These are phyloP conservation scores for Syrrhaptes paradoxus DNA, from an alignment of 2,113 vertebrate genomes.

Conservation along the genomic window DNA sequence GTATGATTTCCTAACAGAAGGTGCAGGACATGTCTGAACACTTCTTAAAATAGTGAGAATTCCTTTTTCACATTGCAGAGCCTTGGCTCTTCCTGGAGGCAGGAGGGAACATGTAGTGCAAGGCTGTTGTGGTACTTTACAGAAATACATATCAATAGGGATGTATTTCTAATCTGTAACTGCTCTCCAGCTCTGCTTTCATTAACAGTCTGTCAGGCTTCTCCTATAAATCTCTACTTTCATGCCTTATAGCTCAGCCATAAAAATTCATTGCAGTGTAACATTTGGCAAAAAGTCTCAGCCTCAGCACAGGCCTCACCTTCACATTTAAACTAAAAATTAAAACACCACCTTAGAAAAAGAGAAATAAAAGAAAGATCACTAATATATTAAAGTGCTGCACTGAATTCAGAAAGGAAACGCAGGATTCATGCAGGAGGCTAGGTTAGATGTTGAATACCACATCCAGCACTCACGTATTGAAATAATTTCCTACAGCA, in stretches of 20 bases:
- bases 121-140: not conserved
- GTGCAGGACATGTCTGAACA: conserved; percentile 46
- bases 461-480: not conserved
- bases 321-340: not conserved
- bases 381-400: not conserved
- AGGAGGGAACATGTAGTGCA: not conserved
- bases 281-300: not conserved
- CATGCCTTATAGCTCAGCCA: not conserved
- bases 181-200: not conserved
- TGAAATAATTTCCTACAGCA: not conserved
- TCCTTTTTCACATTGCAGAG: conserved; percentile 12
- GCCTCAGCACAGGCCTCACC: not conserved
- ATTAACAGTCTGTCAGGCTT: not conserved
- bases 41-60: conserved; percentile 38
- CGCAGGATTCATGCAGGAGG: not conserved
- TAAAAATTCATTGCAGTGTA: not conserved
- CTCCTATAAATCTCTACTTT: not conserved
- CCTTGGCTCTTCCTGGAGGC: not conserved
- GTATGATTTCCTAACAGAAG: conserved; percentile 46
- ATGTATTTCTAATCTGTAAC: not conserved
- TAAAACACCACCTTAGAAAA: not conserved
- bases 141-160: not conserved
- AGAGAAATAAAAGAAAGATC: not conserved
- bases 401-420: not conserved
- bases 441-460: not conserved